Conservation (phyloP, 2,888 invertebrate genomes). For the Neelides folsomi region DNA sequence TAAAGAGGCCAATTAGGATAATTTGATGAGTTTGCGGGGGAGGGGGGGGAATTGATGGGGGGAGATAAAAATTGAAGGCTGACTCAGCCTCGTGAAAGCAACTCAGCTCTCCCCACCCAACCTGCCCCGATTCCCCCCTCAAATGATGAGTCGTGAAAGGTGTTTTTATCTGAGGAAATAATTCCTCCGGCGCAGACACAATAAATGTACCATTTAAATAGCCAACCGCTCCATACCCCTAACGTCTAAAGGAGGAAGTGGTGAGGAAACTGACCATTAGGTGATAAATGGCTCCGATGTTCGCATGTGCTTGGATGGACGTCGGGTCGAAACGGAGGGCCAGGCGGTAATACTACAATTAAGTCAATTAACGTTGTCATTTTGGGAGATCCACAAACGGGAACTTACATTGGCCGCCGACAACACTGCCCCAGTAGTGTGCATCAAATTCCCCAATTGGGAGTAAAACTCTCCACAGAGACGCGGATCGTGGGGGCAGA, state of each 20-base stretch:
- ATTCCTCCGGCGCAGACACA: background rate
- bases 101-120: too few species aligned
- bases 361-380: background rate
- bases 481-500: slow-evolving; percentile 24
- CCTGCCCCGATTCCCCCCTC: too few species aligned
- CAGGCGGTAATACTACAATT: slow-evolving; percentile 24
- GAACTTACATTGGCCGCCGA: slow-evolving; percentile 26
- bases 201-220: too few species aligned
- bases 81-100: too few species aligned
- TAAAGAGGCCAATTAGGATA: background rate
- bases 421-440: slow-evolving; percentile 22
- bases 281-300: slow-evolving; percentile 31
- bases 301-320: slow-evolving; percentile 27
- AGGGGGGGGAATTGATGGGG: background rate
- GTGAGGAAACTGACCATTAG: slow-evolving; percentile 20
- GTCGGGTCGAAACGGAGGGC: slow-evolving; percentile 25
- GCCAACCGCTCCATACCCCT: too few species aligned
- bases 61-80: background rate
- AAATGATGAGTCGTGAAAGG: background rate
- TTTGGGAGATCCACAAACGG: slow-evolving; percentile 1
- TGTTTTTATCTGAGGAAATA: background rate
- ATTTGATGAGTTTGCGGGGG: background rate
- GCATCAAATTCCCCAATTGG: slow-evolving; percentile 29
- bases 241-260: too few species aligned
- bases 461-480: slow-evolving; percentile 28